Conservation (phyloP, 37 sponge, comb jelly and placozoan genomes). For the Corticium candelabrum region DNA sequence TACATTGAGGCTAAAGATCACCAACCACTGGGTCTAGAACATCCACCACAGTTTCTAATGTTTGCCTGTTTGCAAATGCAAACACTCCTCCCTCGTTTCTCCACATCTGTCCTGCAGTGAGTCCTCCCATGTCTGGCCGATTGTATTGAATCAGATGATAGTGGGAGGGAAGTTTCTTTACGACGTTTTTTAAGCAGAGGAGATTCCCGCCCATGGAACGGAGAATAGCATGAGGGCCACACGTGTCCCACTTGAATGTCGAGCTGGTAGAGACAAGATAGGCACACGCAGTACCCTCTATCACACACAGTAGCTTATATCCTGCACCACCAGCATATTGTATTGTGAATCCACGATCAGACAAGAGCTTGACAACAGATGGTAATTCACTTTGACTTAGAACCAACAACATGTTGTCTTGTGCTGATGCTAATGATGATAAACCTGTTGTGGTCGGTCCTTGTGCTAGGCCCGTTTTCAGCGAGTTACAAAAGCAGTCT, state of each 20-base stretch:
- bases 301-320: slow-evolving; percentile 41
- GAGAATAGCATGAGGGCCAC: slow-evolving; percentile 62
- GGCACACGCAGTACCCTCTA: slow-evolving; percentile 20
- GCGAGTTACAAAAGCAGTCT: not conserved
- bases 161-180: not conserved
- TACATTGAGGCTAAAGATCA: no score
- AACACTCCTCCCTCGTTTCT: not conserved
- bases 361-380: not conserved
- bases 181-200: not conserved
- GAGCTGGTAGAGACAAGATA: slow-evolving; percentile 15
- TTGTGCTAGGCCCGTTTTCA: not conserved
- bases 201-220: slow-evolving; percentile 34
- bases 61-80: no score
- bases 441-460: not conserved
- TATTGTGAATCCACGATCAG: slow-evolving; percentile 6
- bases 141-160: not conserved
- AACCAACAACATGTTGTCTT: not conserved
- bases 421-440: no score
- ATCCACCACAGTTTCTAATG: no score
- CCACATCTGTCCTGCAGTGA: not conserved
- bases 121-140: not conserved
- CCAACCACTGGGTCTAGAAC: no score
- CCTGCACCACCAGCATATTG: slow-evolving; percentile 27
- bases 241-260: slow-evolving; percentile 63
- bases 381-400: slow-evolving; percentile 13